phyloP scores from a whole-genome alignment of 1,140 invertebrate species.

The Thaumatotibia leucotreta region DNA sequence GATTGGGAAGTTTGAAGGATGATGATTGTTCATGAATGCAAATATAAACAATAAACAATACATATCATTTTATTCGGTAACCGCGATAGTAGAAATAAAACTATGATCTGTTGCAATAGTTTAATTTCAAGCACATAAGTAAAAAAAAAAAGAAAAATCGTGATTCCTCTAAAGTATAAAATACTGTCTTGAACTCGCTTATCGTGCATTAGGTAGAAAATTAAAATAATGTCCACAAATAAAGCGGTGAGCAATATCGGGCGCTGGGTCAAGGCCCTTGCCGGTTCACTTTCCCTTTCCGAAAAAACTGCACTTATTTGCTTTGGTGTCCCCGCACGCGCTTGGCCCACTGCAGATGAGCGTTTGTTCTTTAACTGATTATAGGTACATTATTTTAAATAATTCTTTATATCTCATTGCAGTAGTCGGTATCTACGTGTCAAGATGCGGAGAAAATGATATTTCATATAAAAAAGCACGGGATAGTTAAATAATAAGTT shows the following conservation, averaged over 20 bases:
- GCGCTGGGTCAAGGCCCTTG: constrained; percentile 2
- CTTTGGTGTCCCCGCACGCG: background rate
- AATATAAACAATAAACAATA: no score
- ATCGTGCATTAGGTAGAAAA: background rate
- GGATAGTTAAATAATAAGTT: no score
- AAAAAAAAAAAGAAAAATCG: no score
- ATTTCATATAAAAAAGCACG: no score
- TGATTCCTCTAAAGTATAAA: background rate
- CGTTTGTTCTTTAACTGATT: background rate
- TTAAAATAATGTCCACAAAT: background rate
- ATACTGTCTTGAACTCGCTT: background rate
- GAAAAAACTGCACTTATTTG: constrained; percentile 10
- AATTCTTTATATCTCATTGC: background rate
- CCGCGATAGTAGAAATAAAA: no score
- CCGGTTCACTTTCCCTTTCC: background rate
- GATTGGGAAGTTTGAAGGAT: no score
- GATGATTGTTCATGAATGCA: no score
- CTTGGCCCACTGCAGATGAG: background rate
- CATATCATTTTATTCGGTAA: no score
- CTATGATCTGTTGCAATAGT: no score
- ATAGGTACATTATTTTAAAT: background rate
- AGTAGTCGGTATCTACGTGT: no score
- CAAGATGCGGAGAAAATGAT: no score
- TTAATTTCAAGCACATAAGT: no score
- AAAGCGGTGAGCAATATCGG: background rate